Percentiles rank a stretch among this genome's conserved stretches.
Conservation (phyloP, 2,888 invertebrate species). For the Criorhina ranunculi region DNA sequence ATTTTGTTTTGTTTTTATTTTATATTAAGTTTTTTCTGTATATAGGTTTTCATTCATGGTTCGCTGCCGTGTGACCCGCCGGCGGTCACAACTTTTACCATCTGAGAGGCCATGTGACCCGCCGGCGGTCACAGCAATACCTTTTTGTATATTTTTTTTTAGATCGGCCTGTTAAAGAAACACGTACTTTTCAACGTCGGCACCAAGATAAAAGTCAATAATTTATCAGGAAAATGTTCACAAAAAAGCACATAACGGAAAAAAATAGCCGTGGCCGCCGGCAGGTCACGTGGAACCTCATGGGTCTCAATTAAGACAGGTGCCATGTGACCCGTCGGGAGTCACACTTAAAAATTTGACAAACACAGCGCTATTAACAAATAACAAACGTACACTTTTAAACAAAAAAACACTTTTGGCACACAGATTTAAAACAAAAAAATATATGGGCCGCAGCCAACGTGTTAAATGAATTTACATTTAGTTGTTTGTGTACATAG, state of each 20-base stretch:
- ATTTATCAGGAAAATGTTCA: not conserved
- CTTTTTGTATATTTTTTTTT: constrained; percentile 14
- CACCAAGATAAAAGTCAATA: constrained; percentile 16
- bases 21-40: no score
- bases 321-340: not conserved
- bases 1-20: no score
- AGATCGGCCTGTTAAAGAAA: constrained; percentile 19
- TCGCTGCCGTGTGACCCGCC: constrained; percentile 24
- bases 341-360: constrained; percentile 4
- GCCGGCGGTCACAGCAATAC: no score
- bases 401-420: not conserved
- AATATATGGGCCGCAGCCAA: not conserved
- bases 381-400: constrained; percentile 1
- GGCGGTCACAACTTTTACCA: constrained; percentile 18
- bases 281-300: constrained; percentile 4
- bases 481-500: no score
- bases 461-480: no score
- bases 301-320: not conserved
- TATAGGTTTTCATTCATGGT: no score
- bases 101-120: not conserved
- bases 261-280: constrained; percentile 9
- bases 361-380: not conserved
- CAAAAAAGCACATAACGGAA: not conserved
- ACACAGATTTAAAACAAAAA: not conserved
- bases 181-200: constrained; percentile 13